Evolutionary conservation across 2,113 vertebrate genomes (phyloP), one percentile per base, ranked within the genome.

Genomic region (Rhinoptilus africanus): DNA sequence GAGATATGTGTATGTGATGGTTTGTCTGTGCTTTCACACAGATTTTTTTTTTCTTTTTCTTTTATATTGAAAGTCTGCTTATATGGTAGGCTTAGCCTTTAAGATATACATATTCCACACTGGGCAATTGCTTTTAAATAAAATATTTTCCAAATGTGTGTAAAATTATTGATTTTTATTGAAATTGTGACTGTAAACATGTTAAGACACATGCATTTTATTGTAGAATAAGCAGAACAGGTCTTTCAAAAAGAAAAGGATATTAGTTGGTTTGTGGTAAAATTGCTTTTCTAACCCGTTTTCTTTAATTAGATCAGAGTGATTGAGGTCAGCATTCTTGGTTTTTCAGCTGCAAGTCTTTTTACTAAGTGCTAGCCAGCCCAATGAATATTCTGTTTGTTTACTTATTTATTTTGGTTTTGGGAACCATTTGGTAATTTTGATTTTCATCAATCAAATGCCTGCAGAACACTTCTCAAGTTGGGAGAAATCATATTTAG

Each of bases 1-100:
- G 84, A 68, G 96, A 91, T 93, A 91, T 90, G 96, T 96, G 91
- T 92, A 37, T 96, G 87, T 95, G 97, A 75, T 88, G 95, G 84
- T 73, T 85, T 85, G 96, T 91, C 96, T 95, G 93, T 95, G 95
- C 96, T 96, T 98, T 92, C 93, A 96, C 96, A 91, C 74, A 59
- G 91, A 56, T 94, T 93, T 94, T 78, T 93, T 82, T 92, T 82
- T 93, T 82, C 91, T 82, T 91, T 72, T 79, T 48, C 85, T 69
- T 67, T 53, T 35, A 81, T 81, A 51, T 50, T 69, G 85, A 71
- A 93, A 83, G 60, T 59, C 53, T 86, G 81, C 75, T 81, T 53
- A 76, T 76, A 28, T 23, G 22, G 72, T 76, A 72, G 84, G 24
- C 56, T 78, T 93, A 48, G 80, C 82, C 89, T 94, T 90, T 89